Evolutionary conservation across 2,797 vertebrate genomes (phyloP), one percentile per base, ranked within the genome.

Genomic region (Pteropus rufus): DNA sequence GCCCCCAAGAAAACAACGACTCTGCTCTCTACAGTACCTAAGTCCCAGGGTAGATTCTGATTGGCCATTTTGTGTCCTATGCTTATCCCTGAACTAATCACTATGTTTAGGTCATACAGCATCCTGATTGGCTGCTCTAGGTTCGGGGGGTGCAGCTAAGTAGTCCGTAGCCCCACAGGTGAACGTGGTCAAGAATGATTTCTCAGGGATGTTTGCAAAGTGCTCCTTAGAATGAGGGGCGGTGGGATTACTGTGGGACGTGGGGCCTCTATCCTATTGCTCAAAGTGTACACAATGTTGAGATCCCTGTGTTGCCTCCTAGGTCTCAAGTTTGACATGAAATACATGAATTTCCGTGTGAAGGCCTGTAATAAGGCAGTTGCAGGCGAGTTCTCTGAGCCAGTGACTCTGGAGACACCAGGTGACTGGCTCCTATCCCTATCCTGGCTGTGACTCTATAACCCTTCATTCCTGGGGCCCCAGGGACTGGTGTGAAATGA

Each of bases 291-390:
- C 10, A 21, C 14, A n/a, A 2, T 24, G 4, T 14, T 54, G 26
- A 54, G 2, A 4, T 36, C 10, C 29, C 12, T 82, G 36, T 86
- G 9, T 79, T 64, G n/a, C 49, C 36, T 39, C 34, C 58, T 97
- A 99, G 99, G 99, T 95, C 98, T 99, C 93, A 99, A 99, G 84
- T 99, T 99, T 80, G 99, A 99, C 97, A 99, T 99, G 44, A 99
- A 99, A 6, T 99, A 99, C 98, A 99, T 99, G 98, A 99, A 99
- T 7, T 99, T 99, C 92, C 99, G 99, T 1, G 99, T 99, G 77
- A 99, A 98, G 96, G 99, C 99, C 0, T 99, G 99, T 46, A 99
- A 99, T 98, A 99, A 99, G 97, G 99, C 99, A 0, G 99, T 99
- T 86, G 99, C 99, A 0, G 99, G 99, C 56, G 99, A 99, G 93